Percentiles rank a stretch among this genome's conserved stretches.
Evolutionary conservation across 2,797 vertebrate genomes (phyloP).

Genomic region (Threskiornis aethiopicus): DNA sequence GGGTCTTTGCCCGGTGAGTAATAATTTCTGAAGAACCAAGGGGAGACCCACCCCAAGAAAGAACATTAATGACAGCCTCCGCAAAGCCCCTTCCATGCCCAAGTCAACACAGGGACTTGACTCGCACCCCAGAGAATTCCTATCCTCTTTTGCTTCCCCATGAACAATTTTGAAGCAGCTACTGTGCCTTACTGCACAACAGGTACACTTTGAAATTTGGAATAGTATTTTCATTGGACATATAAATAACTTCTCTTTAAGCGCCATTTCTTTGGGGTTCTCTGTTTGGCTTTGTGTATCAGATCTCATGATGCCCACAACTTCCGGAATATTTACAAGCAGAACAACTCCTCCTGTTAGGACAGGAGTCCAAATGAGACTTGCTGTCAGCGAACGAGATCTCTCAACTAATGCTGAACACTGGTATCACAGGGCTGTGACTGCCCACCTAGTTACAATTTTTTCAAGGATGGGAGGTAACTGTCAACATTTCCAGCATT

Average conservation of each 20-base stretch:
- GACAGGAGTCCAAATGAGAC: neutral
- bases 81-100: neutral
- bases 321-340: neutral
- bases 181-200: neutral
- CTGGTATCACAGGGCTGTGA: neutral
- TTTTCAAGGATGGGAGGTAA: neutral
- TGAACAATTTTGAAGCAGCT: neutral
- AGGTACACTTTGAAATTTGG: neutral
- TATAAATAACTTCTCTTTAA: neutral
- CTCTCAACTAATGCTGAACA: neutral
- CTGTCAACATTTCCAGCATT: neutral
- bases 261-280: neutral
- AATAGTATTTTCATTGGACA: neutral
- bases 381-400: neutral
- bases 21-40: neutral
- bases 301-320: neutral
- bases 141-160: neutral
- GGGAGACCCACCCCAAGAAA: neutral
- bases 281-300: neutral
- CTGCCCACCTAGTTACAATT: neutral
- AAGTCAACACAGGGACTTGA: neutral
- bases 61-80: neutral
- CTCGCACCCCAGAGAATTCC: neutral
- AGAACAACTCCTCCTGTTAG: neutral
- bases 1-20: neutral